Percentiles rank a stretch among this genome's conserved stretches.
Evolutionary conservation across 2,797 vertebrate species (phyloP).

Genomic region (Bothrops alternatus): DNA sequence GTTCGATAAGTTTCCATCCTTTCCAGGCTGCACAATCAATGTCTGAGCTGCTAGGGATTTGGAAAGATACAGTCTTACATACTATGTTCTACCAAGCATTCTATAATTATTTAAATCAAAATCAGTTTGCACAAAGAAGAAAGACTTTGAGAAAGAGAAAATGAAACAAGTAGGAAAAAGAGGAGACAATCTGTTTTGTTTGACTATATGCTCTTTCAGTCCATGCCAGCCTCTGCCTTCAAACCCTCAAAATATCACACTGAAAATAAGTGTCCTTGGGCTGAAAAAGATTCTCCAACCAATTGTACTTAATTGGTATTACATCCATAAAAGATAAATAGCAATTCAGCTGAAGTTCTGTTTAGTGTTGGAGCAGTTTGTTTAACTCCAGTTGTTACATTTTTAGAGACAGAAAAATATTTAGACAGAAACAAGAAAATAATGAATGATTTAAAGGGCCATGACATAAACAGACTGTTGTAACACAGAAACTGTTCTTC

Average conservation of each 20-base stretch:
- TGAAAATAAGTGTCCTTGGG: background rate
- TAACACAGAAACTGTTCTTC: background rate
- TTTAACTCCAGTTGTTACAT: background rate
- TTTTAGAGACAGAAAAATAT: background rate
- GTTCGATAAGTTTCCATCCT: background rate
- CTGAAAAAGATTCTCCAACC: background rate
- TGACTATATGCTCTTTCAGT: background rate
- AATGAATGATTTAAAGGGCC: background rate
- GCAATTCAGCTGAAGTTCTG: background rate
- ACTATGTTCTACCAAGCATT: background rate
- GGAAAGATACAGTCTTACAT: background rate
- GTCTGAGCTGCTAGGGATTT: background rate
- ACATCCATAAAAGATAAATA: background rate
- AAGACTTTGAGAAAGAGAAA: background rate
- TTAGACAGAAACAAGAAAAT: background rate
- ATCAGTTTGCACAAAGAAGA: background rate
- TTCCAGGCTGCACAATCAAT: background rate
- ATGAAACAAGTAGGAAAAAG: background rate
- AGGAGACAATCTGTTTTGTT: background rate
- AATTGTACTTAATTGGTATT: background rate
- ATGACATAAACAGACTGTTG: background rate
- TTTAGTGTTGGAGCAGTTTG: background rate
- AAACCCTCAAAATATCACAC: background rate
- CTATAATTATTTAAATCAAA: background rate
- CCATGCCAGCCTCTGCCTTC: background rate